Evolutionary conservation across 2,888 invertebrate species (phyloP).

Genomic region (Hypselothyrea guttata): DNA sequence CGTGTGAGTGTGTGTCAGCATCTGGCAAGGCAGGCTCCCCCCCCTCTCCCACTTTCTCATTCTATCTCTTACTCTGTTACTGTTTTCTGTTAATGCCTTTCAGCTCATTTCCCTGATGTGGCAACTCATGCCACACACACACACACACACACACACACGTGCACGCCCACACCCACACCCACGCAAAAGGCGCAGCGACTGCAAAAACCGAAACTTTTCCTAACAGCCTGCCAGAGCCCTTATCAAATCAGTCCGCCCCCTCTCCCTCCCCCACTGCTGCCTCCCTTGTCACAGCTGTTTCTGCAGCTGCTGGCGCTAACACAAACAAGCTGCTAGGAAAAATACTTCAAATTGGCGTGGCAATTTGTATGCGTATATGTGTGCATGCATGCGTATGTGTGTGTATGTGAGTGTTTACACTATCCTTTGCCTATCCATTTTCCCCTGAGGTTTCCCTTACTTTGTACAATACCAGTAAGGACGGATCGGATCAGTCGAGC

Average conservation of each 20-base stretch:
- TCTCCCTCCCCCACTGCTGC: background rate
- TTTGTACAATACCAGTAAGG: too few relatives aligned
- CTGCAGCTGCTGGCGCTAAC: constrained; percentile 19
- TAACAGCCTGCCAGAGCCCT: too few relatives aligned
- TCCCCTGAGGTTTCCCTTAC: background rate
- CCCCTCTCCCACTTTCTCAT: constrained; percentile 31
- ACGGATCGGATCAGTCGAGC: too few relatives aligned
- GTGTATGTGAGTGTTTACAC: background rate
- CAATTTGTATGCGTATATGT: constrained; percentile 5
- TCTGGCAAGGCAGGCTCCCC: constrained; percentile 32
- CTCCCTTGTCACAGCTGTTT: background rate
- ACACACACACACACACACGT: constrained; percentile 1
- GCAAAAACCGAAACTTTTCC: constrained; percentile 16
- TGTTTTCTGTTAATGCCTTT: constrained; percentile 15
- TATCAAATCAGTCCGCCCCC: constrained; percentile 1
- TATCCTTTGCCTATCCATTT: background rate
- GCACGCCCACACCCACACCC: background rate
- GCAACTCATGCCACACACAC: constrained; percentile 19
- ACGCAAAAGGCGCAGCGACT: constrained; percentile 8
- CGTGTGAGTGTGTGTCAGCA: constrained; percentile 15
- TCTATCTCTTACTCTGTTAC: constrained; percentile 3
- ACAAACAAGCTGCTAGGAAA: background rate
- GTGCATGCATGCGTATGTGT: constrained; percentile 5
- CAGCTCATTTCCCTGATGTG: constrained; percentile 40
- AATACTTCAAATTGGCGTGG: constrained; percentile 8